Percentiles rank a stretch among this genome's conserved stretches.
Conservation (phyloP, 1,140 invertebrate species). For the Teleopsis dalmanni region DNA sequence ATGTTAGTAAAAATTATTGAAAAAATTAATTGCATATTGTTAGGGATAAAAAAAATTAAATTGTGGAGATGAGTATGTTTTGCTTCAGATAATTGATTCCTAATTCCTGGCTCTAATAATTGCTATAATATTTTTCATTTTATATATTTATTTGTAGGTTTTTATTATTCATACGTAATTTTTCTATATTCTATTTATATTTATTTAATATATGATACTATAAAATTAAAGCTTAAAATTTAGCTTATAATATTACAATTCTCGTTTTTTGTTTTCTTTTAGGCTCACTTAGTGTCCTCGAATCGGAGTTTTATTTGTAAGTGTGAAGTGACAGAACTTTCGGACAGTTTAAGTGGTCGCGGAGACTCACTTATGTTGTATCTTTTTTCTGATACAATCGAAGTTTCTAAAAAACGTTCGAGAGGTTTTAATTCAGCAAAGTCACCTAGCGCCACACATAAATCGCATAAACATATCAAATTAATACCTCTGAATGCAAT, state of each 20-base stretch:
- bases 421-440: slow-evolving; percentile 64
- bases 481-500: slow-evolving; percentile 80
- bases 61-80: too few species aligned
- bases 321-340: slow-evolving; percentile 83
- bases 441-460: slow-evolving; percentile 58
- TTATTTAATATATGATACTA: too few species aligned
- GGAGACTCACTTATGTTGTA: slow-evolving; percentile 84
- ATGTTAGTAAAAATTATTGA: too few species aligned
- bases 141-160: too few species aligned
- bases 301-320: slow-evolving; percentile 80
- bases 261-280: slow-evolving; percentile 26
- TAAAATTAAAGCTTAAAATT: too few species aligned
- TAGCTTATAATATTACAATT: neutral
- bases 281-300: slow-evolving; percentile 82
- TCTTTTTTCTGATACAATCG: slow-evolving; percentile 88
- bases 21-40: too few species aligned
- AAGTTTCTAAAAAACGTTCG: slow-evolving; percentile 82
- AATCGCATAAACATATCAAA: slow-evolving; percentile 85
- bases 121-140: too few species aligned
- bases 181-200: too few species aligned
- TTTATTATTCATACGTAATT: too few species aligned
- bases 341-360: slow-evolving; percentile 75
- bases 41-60: neutral
- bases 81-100: too few species aligned
- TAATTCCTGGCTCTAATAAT: too few species aligned